Evolutionary conservation across 2,888 invertebrate species (phyloP), one percentile per base, ranked within the genome.

Genomic region (Merodon equestris): DNA sequence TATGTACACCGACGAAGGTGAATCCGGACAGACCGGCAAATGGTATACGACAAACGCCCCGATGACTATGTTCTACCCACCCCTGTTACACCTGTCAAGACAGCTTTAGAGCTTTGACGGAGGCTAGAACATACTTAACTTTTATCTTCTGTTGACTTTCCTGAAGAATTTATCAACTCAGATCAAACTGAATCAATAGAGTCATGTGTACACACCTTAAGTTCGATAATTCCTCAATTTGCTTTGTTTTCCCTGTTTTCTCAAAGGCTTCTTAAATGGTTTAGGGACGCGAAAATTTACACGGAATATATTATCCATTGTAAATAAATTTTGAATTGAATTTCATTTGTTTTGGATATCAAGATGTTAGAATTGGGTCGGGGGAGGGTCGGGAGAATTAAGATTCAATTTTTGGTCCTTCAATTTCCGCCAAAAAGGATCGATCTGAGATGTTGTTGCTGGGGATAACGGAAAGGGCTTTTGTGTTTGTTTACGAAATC

Each of bases 271-370:
- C 27, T 27, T 27, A 27, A 27, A 27, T 7, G 34, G 1, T 4
- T 27, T 12, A 15, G 17, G 9, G 40, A 13, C 17, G 15, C 5
- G 1, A 12, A 50, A 50, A 7, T 14, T 60, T 48, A 50, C 50
- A 51, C 34, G 27, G 15, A 18, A n/a, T 34, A 50, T 18, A 40
- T 44, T 13, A 17, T n/a, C 4, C 13, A 9, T 13, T 34, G 38
- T 13, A 48, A 58, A 10, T 54, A 58, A 42, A 64, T 72, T 66
- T 71, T 77, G 51, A 72, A 73, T 72, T 63, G 51, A 14, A 77
- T 61, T 73, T 57, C 73, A 68, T 68, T 73, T 67, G 48, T 44
- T 63, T 38, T 53, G 56, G 56, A 19, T 58, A 67, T 57, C 61
- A 66, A 50, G 36, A 27, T 50, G 44, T n/a, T 4, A n/a, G 12